phyloP scores from a whole-genome alignment of 2,113 vertebrate species.

The Ciconia boyciana region DNA sequence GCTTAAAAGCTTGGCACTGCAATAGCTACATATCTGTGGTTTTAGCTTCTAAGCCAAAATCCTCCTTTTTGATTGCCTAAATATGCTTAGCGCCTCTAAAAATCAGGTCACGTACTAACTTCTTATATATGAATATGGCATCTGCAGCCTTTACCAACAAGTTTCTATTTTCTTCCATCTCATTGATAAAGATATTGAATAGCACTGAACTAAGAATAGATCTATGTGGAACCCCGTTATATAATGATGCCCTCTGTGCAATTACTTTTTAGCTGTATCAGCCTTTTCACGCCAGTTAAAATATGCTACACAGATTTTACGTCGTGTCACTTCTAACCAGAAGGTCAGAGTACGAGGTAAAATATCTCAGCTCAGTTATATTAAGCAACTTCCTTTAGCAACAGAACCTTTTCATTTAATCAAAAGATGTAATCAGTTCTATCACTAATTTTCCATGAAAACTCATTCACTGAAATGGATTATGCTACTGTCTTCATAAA shows the following conservation, averaged over 20 bases:
- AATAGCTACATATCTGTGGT: slow-evolving; percentile 4
- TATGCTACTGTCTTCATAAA: neutral
- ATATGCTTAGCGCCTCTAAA: slow-evolving; percentile 29
- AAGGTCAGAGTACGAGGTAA: slow-evolving; percentile 48
- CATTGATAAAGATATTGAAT: slow-evolving; percentile 69
- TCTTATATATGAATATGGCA: slow-evolving; percentile 67
- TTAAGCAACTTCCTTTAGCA: neutral
- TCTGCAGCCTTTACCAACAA: slow-evolving; percentile 66
- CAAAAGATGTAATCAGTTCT: slow-evolving; percentile 22
- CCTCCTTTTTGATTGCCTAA: slow-evolving; percentile 46
- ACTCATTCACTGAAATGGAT: slow-evolving; percentile 8
- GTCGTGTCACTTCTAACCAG: slow-evolving; percentile 40
- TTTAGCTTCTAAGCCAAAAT: slow-evolving; percentile 50
- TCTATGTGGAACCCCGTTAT: slow-evolving; percentile 58
- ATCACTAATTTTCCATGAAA: slow-evolving; percentile 29
- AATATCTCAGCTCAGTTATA: neutral
- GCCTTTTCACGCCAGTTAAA: slow-evolving; percentile 18
- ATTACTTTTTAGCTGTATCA: slow-evolving; percentile 58
- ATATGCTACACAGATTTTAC: slow-evolving; percentile 26
- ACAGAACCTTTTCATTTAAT: slow-evolving; percentile 25
- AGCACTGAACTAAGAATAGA: slow-evolving; percentile 61
- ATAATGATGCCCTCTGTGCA: slow-evolving; percentile 61
- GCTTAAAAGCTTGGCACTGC: slow-evolving; percentile 16
- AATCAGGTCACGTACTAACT: slow-evolving; percentile 67
- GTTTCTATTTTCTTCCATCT: slow-evolving; percentile 69